These are phyloP conservation scores for Mixornis gularis DNA, from an alignment of 2,113 vertebrate genomes.

Conservation along the genomic window DNA sequence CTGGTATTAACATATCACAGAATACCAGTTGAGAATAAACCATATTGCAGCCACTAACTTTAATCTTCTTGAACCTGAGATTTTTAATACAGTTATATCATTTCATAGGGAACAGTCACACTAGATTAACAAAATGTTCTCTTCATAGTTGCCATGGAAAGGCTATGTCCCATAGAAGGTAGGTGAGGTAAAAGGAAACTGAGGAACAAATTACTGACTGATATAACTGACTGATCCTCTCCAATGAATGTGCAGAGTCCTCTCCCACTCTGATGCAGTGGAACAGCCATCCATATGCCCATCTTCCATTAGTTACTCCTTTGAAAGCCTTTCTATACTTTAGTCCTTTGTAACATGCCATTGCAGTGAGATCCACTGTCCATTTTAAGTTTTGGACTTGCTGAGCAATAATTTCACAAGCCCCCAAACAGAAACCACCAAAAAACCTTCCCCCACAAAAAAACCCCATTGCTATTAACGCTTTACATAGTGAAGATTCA, in stretches of 20 bases:
- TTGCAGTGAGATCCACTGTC: background rate
- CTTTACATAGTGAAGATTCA: background rate
- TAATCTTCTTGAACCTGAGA: background rate
- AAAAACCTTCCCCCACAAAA: accelerated
- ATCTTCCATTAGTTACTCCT: background rate
- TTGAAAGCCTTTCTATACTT: background rate
- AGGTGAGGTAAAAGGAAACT: background rate
- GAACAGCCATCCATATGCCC: background rate
- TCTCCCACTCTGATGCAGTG: background rate
- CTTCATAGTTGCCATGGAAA: background rate
- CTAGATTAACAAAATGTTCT: background rate
- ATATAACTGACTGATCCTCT: background rate
- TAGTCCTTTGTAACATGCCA: background rate
- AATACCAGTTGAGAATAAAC: background rate
- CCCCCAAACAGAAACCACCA: background rate
- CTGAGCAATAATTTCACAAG: background rate
- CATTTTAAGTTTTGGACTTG: background rate
- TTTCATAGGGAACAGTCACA: background rate
- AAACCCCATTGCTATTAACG: background rate
- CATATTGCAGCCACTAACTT: background rate
- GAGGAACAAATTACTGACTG: background rate
- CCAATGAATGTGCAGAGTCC: background rate
- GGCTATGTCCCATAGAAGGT: background rate
- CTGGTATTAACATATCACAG: background rate
- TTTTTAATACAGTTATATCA: background rate